A percentile compares a stretch with the other conserved stretches of the same genome.
phyloP scores from a whole-genome alignment of 2,888 invertebrate genomes.

The Spodoptera littoralis region DNA sequence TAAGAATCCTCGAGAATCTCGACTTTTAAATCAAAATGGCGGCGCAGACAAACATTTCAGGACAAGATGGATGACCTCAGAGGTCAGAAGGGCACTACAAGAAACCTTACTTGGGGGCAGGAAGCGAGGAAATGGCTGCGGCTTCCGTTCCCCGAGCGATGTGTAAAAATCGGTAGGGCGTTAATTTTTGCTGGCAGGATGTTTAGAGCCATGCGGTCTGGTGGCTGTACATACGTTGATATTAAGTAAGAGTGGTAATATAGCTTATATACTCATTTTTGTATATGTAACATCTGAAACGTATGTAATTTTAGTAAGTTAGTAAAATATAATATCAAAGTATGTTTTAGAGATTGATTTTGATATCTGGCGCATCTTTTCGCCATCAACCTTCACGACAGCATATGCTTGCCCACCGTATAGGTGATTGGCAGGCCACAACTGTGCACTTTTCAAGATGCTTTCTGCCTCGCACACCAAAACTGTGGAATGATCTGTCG shows the following conservation, averaged over 20 bases:
- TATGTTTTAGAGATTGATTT: too few relatives aligned
- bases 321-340: too few relatives aligned
- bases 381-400: too few relatives aligned
- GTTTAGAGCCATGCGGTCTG: conserved; percentile 27
- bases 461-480: too few relatives aligned
- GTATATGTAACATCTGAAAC: background rate
- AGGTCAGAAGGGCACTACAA: conserved; percentile 64
- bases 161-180: conserved; percentile 60
- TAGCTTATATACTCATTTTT: background rate
- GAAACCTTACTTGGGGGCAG: conserved; percentile 68
- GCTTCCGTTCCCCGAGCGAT: conserved; percentile 62
- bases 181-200: conserved; percentile 56
- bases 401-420: too few relatives aligned
- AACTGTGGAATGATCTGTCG: too few relatives aligned
- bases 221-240: background rate
- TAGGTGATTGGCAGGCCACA: too few relatives aligned
- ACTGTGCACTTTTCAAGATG: too few relatives aligned
- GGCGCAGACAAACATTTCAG: conserved; percentile 58
- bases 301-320: background rate
- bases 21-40: conserved; percentile 63
- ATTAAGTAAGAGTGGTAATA: background rate
- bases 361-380: too few relatives aligned
- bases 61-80: conserved; percentile 69
- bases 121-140: conserved; percentile 73
- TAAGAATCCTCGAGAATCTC: conserved; percentile 21